A percentile compares a stretch with the other conserved stretches of the same genome.
These are phyloP conservation scores for Drosophila suboccidentalis DNA, from an alignment of 2,888 invertebrate species.

Conservation along the genomic window DNA sequence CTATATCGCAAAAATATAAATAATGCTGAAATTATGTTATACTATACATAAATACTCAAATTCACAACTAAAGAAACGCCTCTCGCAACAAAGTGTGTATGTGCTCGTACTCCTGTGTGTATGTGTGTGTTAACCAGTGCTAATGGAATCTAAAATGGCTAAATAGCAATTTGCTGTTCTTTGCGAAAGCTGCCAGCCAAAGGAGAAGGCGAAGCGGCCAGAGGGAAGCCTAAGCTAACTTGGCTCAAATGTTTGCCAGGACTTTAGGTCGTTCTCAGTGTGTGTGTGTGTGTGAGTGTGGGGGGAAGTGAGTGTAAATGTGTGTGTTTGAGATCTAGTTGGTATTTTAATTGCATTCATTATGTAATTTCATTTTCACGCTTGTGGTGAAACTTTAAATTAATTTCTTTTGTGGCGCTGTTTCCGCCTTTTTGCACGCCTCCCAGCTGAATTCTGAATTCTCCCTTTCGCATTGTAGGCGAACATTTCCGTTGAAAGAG, in stretches of 20 bases:
- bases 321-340: conserved; percentile 45
- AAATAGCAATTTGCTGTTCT: conserved; percentile 81
- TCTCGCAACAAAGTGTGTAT: conserved; percentile 15
- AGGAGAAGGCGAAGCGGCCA: background rate
- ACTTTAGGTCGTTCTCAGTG: conserved; percentile 10
- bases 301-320: background rate
- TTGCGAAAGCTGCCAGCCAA: conserved; percentile 28
- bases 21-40: background rate
- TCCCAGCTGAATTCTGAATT: background rate
- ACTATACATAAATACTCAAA: background rate
- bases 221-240: conserved; percentile 54
- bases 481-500: conserved; percentile 55
- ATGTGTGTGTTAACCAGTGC: conserved; percentile 36
- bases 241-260: conserved; percentile 66
- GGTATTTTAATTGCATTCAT: conserved; percentile 81
- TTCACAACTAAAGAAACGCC: background rate
- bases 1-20: background rate
- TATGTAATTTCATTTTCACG: conserved; percentile 80
- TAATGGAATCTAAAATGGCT: conserved; percentile 82
- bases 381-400: conserved; percentile 76
- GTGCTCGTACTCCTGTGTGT: background rate
- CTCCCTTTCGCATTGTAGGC: conserved; percentile 3
- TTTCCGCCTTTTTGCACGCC: conserved; percentile 73
- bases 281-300: conserved; percentile 12
- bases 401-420: conserved; percentile 75